These are phyloP conservation scores for Muscicapa comitata DNA, from an alignment of 2,797 vertebrate species.

Conservation along the genomic window DNA sequence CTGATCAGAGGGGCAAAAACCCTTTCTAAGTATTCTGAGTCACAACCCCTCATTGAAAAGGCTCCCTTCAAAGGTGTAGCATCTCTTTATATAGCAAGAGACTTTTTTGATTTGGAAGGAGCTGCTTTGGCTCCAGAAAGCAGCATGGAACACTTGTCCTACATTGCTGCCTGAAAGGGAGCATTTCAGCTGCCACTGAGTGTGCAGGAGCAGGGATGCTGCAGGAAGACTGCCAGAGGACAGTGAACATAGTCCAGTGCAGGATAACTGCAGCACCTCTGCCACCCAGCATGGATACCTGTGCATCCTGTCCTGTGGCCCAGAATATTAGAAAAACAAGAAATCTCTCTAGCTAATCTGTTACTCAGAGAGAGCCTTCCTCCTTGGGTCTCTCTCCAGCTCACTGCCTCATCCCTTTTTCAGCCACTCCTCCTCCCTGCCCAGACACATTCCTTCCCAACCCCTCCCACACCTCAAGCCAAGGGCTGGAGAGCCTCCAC, in stretches of 20 bases:
- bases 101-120: background rate
- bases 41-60: background rate
- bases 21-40: background rate
- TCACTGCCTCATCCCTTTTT: background rate
- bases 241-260: background rate
- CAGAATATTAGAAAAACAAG: background rate
- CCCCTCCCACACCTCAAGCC: background rate
- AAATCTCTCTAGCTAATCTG: background rate
- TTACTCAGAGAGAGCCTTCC: background rate
- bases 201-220: background rate
- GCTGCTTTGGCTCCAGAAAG: background rate
- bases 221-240: background rate
- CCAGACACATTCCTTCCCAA: background rate
- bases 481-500: background rate
- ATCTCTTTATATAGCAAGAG: background rate
- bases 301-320: background rate
- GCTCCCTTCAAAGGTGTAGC: background rate
- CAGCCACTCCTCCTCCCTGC: background rate
- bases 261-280: background rate
- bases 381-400: background rate
- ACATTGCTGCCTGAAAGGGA: background rate
- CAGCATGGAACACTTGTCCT: background rate
- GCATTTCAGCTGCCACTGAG: background rate
- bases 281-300: background rate
- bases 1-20: background rate